A percentile compares a stretch with the other conserved stretches of the same genome.
These are phyloP conservation scores for Cheirogaleus major DNA, from an alignment of 2,797 vertebrate species.

Conservation along the genomic window DNA sequence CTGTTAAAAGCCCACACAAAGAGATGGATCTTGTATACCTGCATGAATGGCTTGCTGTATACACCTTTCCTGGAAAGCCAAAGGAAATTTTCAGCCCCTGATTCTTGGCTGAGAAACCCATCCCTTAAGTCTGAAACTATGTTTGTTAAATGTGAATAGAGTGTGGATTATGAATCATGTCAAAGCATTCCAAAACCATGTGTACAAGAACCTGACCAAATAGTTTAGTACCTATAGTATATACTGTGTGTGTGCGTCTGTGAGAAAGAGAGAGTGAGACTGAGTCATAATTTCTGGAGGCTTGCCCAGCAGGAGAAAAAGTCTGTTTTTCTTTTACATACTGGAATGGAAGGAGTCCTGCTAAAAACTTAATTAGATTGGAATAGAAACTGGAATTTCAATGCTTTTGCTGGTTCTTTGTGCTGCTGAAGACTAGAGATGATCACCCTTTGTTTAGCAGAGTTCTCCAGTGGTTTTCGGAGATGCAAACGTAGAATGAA, in stretches of 20 bases:
- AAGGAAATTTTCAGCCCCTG: slow-evolving; percentile 6
- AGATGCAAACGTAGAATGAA: not conserved
- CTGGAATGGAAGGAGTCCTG: not conserved
- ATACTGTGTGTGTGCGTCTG: not conserved
- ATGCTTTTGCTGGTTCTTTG: not conserved
- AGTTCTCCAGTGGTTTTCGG: not conserved
- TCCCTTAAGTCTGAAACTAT: not conserved
- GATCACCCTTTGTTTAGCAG: not conserved
- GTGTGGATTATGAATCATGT: not conserved
- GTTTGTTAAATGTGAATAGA: slow-evolving; percentile 1
- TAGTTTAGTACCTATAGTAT: not conserved
- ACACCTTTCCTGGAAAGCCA: slow-evolving; percentile 38
- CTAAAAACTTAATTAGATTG: slow-evolving; percentile 23
- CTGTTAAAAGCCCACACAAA: slow-evolving; percentile 56
- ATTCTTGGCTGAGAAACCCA: slow-evolving; percentile 28
- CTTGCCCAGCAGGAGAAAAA: slow-evolving; percentile 2
- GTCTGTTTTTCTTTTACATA: not conserved
- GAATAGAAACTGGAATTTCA: not conserved
- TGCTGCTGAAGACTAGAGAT: not conserved
- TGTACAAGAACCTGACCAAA: slow-evolving; percentile 3
- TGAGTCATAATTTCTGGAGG: not conserved
- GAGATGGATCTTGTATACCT: slow-evolving; percentile 32
- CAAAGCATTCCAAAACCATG: not conserved
- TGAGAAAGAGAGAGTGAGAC: not conserved
- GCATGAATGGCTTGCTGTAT: slow-evolving; percentile 27